phyloP scores from a whole-genome alignment of 2,797 vertebrate genomes.

The Leptatherina wallacei region DNA sequence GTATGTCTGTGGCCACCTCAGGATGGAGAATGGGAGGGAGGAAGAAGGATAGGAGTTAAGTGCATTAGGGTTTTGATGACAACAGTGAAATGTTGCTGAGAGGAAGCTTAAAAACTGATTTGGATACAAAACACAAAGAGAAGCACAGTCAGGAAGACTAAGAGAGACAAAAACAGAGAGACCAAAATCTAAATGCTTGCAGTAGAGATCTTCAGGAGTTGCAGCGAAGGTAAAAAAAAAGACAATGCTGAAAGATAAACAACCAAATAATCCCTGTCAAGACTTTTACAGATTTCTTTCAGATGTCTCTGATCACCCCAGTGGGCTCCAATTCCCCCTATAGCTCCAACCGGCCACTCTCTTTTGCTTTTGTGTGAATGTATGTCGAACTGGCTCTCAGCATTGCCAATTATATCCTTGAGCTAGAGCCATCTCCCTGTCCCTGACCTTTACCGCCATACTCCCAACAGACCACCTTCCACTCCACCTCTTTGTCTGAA shows the following conservation, averaged over 20 bases:
- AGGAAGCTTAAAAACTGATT: slow-evolving; percentile 53
- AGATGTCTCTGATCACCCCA: slow-evolving; percentile 36
- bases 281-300: slow-evolving; percentile 54
- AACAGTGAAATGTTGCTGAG: slow-evolving; percentile 52
- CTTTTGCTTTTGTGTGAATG: slow-evolving; percentile 16
- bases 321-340: slow-evolving; percentile 35
- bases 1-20: slow-evolving; percentile 45
- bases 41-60: slow-evolving; percentile 34
- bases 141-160: neutral
- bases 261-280: slow-evolving; percentile 57
- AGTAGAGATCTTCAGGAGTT: slow-evolving; percentile 20
- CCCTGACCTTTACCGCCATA: slow-evolving; percentile 75
- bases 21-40: slow-evolving; percentile 32
- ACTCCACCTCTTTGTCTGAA: slow-evolving; percentile 58
- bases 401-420: slow-evolving; percentile 75
- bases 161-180: slow-evolving; percentile 16
- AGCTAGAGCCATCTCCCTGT: slow-evolving; percentile 64
- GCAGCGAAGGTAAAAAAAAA: slow-evolving; percentile 11
- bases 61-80: slow-evolving; percentile 60
- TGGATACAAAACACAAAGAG: slow-evolving; percentile 58
- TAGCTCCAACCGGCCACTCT: slow-evolving; percentile 37
- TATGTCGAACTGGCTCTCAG: slow-evolving; percentile 59
- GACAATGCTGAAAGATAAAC: slow-evolving; percentile 51
- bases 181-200: slow-evolving; percentile 11
- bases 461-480: slow-evolving; percentile 59